A percentile compares a stretch with the other conserved stretches of the same genome.
phyloP scores from a whole-genome alignment of 2,888 invertebrate species.

The Odontomyia ornata region DNA sequence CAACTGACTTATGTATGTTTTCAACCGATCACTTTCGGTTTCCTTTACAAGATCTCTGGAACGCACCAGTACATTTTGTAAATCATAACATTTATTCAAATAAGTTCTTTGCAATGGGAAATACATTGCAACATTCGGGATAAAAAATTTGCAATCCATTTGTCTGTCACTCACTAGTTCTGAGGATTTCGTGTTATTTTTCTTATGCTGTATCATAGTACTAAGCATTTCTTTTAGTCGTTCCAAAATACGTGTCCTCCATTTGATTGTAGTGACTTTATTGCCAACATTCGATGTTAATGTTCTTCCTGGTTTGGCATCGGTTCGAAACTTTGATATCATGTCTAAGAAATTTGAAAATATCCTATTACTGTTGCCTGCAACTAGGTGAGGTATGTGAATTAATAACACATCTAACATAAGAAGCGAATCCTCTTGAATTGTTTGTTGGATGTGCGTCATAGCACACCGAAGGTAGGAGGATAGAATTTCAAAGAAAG shows the following conservation, averaged over 20 bases:
- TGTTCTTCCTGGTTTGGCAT: slow-evolving; percentile 73
- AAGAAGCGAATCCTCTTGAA: slow-evolving; percentile 84
- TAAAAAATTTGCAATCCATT: neutral
- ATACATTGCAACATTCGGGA: slow-evolving; percentile 13
- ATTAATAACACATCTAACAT: slow-evolving; percentile 80
- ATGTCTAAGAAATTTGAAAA: slow-evolving; percentile 84
- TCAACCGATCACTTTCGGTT: slow-evolving; percentile 64
- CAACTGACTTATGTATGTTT: slow-evolving; percentile 72
- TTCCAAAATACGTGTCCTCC: slow-evolving; percentile 79
- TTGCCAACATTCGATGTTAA: slow-evolving; percentile 76
- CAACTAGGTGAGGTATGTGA: slow-evolving; percentile 73
- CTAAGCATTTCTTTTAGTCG: slow-evolving; percentile 73
- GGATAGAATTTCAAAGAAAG: slow-evolving; percentile 80
- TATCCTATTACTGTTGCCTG: slow-evolving; percentile 74
- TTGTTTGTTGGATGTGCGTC: slow-evolving; percentile 83
- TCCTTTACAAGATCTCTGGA: slow-evolving; percentile 54
- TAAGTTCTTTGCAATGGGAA: neutral
- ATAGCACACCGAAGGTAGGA: slow-evolving; percentile 87
- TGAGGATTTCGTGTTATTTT: slow-evolving; percentile 13
- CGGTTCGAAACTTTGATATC: slow-evolving; percentile 77
- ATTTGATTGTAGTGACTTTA: slow-evolving; percentile 78
- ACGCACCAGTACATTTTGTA: slow-evolving; percentile 9
- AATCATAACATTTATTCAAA: slow-evolving; percentile 12
- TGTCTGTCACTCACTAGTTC: neutral
- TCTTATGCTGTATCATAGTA: slow-evolving; percentile 57